phyloP scores from a whole-genome alignment of 2,797 vertebrate species.

The Spinibarbus caldwelli region DNA sequence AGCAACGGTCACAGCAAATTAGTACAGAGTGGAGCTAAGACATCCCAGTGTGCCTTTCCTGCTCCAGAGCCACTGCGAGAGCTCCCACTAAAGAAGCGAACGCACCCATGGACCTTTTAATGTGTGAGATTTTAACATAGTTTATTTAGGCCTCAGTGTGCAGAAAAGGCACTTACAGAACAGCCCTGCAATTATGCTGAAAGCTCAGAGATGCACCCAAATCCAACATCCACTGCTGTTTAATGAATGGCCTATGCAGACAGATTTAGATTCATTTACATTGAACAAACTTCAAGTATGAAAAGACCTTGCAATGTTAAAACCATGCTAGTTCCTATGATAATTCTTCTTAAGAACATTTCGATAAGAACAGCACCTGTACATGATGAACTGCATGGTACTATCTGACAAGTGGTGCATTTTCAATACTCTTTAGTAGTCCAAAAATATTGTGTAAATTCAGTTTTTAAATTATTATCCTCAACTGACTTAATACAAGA shows the following conservation, averaged over 20 bases:
- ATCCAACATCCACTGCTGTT: slow-evolving; percentile 42
- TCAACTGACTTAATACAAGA: not conserved
- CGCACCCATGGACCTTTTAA: slow-evolving; percentile 76
- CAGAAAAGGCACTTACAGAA: slow-evolving; percentile 71
- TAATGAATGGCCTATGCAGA: slow-evolving; percentile 36
- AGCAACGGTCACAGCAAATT: slow-evolving; percentile 76
- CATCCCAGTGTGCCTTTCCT: slow-evolving; percentile 64
- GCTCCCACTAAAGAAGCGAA: slow-evolving; percentile 66
- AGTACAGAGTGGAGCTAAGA: slow-evolving; percentile 72
- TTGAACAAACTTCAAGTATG: slow-evolving; percentile 36
- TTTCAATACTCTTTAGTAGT: not conserved
- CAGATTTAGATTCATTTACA: slow-evolving; percentile 51
- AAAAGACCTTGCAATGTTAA: slow-evolving; percentile 3
- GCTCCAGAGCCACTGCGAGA: slow-evolving; percentile 53
- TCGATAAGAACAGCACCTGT: not conserved
- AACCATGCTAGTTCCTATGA: slow-evolving; percentile 6
- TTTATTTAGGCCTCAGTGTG: slow-evolving; percentile 72
- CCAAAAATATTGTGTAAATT: not conserved
- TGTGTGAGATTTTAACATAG: slow-evolving; percentile 71
- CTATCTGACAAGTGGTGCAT: not conserved
- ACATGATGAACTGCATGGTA: not conserved
- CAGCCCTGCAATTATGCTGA: slow-evolving; percentile 59
- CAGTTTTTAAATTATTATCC: not conserved
- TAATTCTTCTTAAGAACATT: not conserved
- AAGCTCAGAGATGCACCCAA: slow-evolving; percentile 50